These are phyloP conservation scores for Catharus fuscescens DNA, from an alignment of 2,113 vertebrate species.

Conservation along the genomic window DNA sequence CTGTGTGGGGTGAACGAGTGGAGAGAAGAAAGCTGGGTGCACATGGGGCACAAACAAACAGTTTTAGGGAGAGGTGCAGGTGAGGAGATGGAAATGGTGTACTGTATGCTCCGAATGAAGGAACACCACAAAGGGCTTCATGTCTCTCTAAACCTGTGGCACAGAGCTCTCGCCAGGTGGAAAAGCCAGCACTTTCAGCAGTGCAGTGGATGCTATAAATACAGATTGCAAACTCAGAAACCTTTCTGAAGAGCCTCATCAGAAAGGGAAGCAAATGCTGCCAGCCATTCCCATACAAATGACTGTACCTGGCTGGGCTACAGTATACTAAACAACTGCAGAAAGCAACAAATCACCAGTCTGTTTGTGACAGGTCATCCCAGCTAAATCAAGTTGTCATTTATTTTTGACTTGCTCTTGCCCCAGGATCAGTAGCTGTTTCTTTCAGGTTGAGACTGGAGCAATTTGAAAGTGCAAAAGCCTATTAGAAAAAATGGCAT, in stretches of 20 bases:
- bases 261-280: not conserved
- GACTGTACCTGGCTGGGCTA: not conserved
- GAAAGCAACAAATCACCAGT: conserved; percentile 67
- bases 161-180: accelerated
- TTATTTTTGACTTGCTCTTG: conserved; percentile 69
- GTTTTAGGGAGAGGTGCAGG: not conserved
- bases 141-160: not conserved
- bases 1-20: accelerated
- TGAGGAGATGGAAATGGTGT: not conserved
- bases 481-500: conserved; percentile 68
- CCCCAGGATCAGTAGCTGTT: conserved; percentile 61
- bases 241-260: not conserved
- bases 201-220: not conserved
- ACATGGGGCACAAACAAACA: accelerated
- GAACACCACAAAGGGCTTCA: not conserved
- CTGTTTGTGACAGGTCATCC: conserved; percentile 61
- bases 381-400: conserved; percentile 72
- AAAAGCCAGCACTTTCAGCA: not conserved
- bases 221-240: not conserved
- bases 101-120: not conserved
- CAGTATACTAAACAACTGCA: conserved; percentile 45
- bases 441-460: conserved; percentile 56
- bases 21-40: not conserved
- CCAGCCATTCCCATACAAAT: conserved; percentile 14
- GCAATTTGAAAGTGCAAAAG: conserved; percentile 69